Conservation (phyloP, 2,113 vertebrate species). For the Morone saxatilis region DNA sequence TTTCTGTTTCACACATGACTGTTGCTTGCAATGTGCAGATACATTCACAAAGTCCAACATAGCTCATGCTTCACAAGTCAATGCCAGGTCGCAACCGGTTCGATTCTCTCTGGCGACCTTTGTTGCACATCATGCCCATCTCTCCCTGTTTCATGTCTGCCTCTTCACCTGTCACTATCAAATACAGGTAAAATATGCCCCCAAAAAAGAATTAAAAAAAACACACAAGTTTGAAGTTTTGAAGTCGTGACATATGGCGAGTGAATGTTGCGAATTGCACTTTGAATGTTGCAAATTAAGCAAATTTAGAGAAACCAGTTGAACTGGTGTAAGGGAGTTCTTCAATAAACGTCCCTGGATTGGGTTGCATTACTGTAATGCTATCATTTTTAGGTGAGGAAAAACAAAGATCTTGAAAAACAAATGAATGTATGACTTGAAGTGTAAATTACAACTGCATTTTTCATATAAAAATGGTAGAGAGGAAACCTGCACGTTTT, state of each 20-base stretch:
- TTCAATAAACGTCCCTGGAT: background rate
- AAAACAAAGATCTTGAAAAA: background rate
- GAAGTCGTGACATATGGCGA: too few relatives aligned
- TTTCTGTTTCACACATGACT: background rate
- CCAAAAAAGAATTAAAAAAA: too few relatives aligned
- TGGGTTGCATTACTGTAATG: background rate
- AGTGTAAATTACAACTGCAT: background rate
- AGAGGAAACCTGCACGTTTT: background rate
- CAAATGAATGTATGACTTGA: background rate
- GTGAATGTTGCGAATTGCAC: background rate
- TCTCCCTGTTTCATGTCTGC: too few relatives aligned
- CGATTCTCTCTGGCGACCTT: too few relatives aligned
- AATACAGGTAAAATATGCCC: too few relatives aligned
- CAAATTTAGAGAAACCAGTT: background rate
- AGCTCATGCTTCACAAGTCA: background rate
- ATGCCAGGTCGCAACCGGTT: too few relatives aligned
- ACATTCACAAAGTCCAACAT: background rate
- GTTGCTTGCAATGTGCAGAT: background rate
- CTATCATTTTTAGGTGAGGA: background rate
- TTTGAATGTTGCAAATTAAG: background rate
- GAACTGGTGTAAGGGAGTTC: background rate
- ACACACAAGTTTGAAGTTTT: background rate
- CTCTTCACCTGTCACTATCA: too few relatives aligned
- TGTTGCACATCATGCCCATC: too few relatives aligned
- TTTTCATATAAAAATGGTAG: background rate